A percentile compares a stretch with the other conserved stretches of the same genome.
phyloP scores from a whole-genome alignment of 2,797 vertebrate species.

The Hephaestus fuliginosus region DNA sequence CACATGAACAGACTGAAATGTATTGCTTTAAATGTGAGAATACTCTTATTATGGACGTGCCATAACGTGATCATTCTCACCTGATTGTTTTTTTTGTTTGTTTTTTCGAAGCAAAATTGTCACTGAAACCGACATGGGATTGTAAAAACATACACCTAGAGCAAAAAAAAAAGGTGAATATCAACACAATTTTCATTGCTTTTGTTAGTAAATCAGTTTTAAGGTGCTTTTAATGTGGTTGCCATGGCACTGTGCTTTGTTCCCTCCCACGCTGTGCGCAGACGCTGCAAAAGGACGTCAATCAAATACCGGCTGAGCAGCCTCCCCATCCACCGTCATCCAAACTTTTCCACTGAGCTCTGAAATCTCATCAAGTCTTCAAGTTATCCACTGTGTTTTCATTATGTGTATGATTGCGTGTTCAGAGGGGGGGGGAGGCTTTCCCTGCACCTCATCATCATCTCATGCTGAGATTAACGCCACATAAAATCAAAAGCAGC shows the following conservation, averaged over 20 bases:
- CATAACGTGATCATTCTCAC: constrained; percentile 64
- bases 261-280: constrained; percentile 66
- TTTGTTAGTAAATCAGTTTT: constrained; percentile 79
- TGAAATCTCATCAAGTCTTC: constrained; percentile 66
- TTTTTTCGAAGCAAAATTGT: constrained; percentile 38
- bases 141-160: constrained; percentile 62
- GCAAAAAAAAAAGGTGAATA: constrained; percentile 50
- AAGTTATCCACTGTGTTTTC: constrained; percentile 61
- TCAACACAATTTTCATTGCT: constrained; percentile 76
- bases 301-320: constrained; percentile 61
- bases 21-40: constrained; percentile 83
- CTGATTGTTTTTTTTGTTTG: constrained; percentile 66
- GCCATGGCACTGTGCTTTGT: constrained; percentile 84
- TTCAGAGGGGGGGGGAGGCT: neutral
- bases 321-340: constrained; percentile 59
- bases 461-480: constrained; percentile 61
- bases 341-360: constrained; percentile 62
- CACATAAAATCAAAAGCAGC: constrained; percentile 56
- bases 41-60: constrained; percentile 50
- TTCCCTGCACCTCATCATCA: constrained; percentile 53
- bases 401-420: constrained; percentile 21
- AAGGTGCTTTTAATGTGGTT: constrained; percentile 87
- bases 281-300: constrained; percentile 64
- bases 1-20: constrained; percentile 69
- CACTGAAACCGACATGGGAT: constrained; percentile 59